phyloP scores from a whole-genome alignment of 2,113 vertebrate species.

The Lepidothrix coronata region DNA sequence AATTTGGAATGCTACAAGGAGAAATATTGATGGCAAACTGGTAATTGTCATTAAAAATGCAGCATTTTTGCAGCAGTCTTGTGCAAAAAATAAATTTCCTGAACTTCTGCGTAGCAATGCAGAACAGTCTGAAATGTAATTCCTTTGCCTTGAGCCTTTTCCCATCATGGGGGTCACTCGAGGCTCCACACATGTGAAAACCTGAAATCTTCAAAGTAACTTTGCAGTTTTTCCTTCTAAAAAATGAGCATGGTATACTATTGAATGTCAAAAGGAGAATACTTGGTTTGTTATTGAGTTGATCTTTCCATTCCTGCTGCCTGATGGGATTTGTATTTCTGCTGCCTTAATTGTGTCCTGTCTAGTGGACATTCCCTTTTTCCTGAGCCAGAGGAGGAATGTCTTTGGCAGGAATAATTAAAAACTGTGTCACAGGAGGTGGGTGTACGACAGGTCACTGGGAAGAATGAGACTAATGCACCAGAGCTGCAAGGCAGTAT shows the following conservation, averaged over 20 bases:
- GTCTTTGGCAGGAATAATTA: neutral
- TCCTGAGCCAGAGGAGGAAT: neutral
- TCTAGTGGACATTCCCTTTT: neutral
- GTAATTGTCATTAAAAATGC: slow-evolving; percentile 67
- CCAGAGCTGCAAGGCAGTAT: neutral
- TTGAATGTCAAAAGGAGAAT: neutral
- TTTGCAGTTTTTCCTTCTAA: neutral
- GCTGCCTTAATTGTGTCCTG: neutral
- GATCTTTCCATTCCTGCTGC: neutral
- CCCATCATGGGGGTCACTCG: neutral
- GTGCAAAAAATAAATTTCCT: slow-evolving; percentile 6
- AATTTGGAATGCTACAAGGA: slow-evolving; percentile 55
- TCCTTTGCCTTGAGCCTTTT: neutral
- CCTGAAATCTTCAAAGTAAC: neutral
- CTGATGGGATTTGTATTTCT: neutral
- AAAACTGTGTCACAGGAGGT: neutral
- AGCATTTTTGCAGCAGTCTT: slow-evolving; percentile 39
- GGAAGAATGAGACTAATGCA: neutral
- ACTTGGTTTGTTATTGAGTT: neutral
- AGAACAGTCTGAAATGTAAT: neutral
- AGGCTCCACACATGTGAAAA: neutral
- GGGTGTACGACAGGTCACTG: neutral
- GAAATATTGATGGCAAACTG: slow-evolving; percentile 57
- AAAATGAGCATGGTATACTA: neutral
- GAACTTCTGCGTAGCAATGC: neutral